Evolutionary conservation across 2,888 invertebrate genomes (phyloP).

Genomic region (Aporophyla lueneburgensis): DNA sequence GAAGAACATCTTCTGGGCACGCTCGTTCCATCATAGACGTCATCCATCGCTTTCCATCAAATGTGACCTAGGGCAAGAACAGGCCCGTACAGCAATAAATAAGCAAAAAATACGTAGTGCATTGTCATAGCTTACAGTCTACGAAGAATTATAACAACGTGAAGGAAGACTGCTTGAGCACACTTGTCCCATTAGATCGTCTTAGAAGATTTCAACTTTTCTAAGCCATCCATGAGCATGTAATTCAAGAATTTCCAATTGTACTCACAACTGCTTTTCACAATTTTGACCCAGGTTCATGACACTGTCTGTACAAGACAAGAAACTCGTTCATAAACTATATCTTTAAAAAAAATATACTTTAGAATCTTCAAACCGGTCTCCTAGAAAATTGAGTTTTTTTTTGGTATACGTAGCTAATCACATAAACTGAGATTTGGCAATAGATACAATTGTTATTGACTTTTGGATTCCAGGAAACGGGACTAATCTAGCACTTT

Average conservation of each 20-base stretch:
- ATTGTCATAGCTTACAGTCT: not conserved
- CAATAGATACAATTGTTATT: conserved; percentile 1
- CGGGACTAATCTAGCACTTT: not conserved
- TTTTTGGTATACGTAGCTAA: not conserved
- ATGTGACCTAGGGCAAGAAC: no score
- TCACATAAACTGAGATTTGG: not conserved
- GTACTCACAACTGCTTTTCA: not conserved
- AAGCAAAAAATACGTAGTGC: not conserved
- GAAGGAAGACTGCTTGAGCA: no score
- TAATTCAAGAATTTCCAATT: not conserved
- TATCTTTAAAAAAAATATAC: not conserved
- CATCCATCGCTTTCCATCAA: no score
- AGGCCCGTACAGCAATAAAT: no score
- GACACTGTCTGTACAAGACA: not conserved
- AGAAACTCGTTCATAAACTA: no score
- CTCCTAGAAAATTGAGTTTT: not conserved
- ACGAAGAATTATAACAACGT: not conserved
- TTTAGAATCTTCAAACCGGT: not conserved
- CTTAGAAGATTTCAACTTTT: not conserved
- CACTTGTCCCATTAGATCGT: not conserved
- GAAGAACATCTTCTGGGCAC: no score
- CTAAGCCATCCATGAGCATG: not conserved
- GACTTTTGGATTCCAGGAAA: conserved; percentile 1
- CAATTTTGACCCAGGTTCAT: not conserved
- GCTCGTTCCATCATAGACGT: no score